Percentiles rank a stretch among this genome's conserved stretches.
phyloP scores from a whole-genome alignment of 2,888 invertebrate genomes.

The Agrilus biguttatus region DNA sequence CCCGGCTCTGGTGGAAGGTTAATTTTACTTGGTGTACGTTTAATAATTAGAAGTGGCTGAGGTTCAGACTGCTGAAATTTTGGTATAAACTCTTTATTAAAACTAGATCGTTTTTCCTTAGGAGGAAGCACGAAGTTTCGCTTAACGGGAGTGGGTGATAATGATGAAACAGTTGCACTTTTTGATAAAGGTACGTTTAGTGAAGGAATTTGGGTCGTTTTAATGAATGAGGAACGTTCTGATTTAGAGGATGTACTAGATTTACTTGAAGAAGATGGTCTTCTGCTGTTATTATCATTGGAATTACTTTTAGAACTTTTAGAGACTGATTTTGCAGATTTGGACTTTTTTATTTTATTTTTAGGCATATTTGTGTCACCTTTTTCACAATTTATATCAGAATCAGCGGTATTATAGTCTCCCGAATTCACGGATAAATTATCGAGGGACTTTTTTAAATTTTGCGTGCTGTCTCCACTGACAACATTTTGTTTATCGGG shows the following conservation, averaged over 20 bases:
- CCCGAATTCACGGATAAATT: conserved; percentile 21
- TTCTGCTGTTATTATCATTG: too few relatives aligned
- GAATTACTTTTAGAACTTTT: too few relatives aligned
- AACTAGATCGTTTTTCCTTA: conserved; percentile 21
- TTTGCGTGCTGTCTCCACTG: conserved; percentile 3
- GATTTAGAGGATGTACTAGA: too few relatives aligned
- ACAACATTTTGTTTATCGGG: conserved; percentile 19
- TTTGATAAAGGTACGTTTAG: conserved; percentile 10
- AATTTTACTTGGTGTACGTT: conserved; percentile 30
- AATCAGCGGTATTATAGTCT: conserved; percentile 28
- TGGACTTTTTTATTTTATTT: conserved; percentile 2
- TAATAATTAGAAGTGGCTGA: conserved; percentile 28
- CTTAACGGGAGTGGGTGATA: conserved; percentile 12
- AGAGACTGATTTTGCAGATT: conserved; percentile 4
- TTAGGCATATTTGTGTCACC: not conserved
- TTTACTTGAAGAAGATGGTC: too few relatives aligned
- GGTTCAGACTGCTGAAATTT: conserved; percentile 21
- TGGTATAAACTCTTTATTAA: conserved; percentile 26
- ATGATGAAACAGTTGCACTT: conserved; percentile 16
- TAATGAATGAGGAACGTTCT: too few relatives aligned
- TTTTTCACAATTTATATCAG: conserved; percentile 16
- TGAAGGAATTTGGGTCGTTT: too few relatives aligned
- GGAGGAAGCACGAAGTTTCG: conserved; percentile 24
- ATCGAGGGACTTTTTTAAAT: conserved; percentile 20
- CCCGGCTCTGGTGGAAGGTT: conserved; percentile 26